Conservation (phyloP, 2,888 invertebrate genomes). For the Petrolisthes manimaculis region DNA sequence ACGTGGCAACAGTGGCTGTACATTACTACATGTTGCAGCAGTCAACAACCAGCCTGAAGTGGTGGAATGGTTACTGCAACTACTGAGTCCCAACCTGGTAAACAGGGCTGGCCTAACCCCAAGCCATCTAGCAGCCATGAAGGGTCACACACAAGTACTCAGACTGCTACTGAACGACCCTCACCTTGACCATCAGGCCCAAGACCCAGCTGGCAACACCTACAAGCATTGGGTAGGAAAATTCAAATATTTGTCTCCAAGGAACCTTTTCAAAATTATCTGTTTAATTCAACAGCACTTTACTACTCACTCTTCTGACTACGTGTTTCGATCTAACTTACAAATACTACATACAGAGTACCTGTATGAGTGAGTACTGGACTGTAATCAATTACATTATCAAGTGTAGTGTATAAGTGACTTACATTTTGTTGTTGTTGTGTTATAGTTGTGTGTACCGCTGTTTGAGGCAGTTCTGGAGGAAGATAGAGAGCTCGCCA, state of each 20-base stretch:
- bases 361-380: not conserved
- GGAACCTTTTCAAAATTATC: not conserved
- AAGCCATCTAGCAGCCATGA: conserved; percentile 41
- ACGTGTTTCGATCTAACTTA: not conserved
- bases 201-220: conserved; percentile 14
- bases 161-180: conserved; percentile 25
- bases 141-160: conserved; percentile 36
- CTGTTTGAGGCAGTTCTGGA: conserved; percentile 34
- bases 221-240: conserved; percentile 34
- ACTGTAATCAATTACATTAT: not conserved
- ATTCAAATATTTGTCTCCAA: not conserved
- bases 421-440: not conserved
- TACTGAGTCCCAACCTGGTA: conserved; percentile 42
- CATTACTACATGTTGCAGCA: conserved; percentile 40
- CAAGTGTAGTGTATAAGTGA: not conserved
- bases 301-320: not conserved
- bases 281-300: not conserved
- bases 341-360: not conserved
- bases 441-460: not conserved
- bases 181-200: conserved; percentile 19
- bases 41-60: conserved; percentile 31
- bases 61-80: conserved; percentile 18
- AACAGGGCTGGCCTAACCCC: conserved; percentile 43
- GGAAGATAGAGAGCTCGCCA: not conserved
- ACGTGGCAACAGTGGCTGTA: conserved; percentile 10